phyloP scores from a whole-genome alignment of 1,140 invertebrate genomes.

The Belonocnema kinseyi region DNA sequence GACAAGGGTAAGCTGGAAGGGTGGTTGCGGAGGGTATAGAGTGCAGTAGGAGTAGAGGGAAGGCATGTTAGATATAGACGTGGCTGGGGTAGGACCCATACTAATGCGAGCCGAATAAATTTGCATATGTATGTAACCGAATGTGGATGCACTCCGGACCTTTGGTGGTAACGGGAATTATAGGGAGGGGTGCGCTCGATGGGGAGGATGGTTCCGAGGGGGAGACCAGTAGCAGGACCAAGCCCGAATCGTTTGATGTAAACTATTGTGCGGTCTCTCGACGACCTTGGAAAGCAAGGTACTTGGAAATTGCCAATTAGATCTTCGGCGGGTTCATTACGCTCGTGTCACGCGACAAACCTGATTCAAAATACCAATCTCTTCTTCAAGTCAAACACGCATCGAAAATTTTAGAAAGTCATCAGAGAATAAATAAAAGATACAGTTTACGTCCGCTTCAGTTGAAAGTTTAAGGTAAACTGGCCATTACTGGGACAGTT shows the following conservation, averaged over 20 bases:
- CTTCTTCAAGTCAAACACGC: too few relatives aligned
- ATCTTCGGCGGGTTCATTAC: slow-evolving; percentile 41
- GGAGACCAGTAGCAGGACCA: slow-evolving; percentile 15
- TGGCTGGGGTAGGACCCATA: slow-evolving; percentile 60
- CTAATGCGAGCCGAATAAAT: slow-evolving; percentile 72
- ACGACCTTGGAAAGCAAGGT: not conserved
- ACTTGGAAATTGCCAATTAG: slow-evolving; percentile 55
- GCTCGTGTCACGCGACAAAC: not conserved
- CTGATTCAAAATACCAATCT: not conserved
- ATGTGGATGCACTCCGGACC: slow-evolving; percentile 57
- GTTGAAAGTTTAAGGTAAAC: too few relatives aligned
- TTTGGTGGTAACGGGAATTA: slow-evolving; percentile 12
- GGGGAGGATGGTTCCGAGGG: not conserved
- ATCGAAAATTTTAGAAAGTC: too few relatives aligned
- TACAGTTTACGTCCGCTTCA: too few relatives aligned
- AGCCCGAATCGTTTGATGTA: slow-evolving; percentile 24
- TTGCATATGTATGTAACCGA: slow-evolving; percentile 74
- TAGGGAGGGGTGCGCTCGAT: not conserved
- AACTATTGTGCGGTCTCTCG: slow-evolving; percentile 19
- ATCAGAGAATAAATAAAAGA: too few relatives aligned
- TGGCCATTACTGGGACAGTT: too few relatives aligned
- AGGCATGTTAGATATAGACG: slow-evolving; percentile 52
- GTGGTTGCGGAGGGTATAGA: slow-evolving; percentile 30
- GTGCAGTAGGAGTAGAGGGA: slow-evolving; percentile 29
- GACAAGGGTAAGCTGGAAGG: slow-evolving; percentile 37